Conservation (phyloP, 2,888 invertebrate species). For the Tenodera sinensis region DNA sequence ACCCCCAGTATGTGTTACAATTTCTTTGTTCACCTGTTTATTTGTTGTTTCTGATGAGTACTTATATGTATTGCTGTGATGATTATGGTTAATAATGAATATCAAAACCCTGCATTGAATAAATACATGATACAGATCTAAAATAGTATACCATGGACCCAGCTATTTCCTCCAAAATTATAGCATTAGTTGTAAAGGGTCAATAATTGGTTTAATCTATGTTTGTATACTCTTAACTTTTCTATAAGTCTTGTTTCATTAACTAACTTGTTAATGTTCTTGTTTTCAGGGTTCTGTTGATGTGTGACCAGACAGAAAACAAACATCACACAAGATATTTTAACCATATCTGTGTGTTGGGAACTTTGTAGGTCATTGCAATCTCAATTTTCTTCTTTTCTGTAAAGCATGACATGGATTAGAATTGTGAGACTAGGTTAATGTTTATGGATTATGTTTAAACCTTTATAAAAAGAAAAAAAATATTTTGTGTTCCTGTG, state of each 20-base stretch:
- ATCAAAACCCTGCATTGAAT: too few relatives aligned
- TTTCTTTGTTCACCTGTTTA: too few relatives aligned
- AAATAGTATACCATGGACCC: too few relatives aligned
- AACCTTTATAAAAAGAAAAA: not conserved
- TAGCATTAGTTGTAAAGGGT: too few relatives aligned
- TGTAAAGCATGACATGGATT: not conserved
- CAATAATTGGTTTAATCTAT: too few relatives aligned
- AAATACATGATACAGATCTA: too few relatives aligned
- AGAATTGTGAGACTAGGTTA: slow-evolving; percentile 5
- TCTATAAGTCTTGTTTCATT: not conserved
- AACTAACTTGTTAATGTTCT: not conserved
- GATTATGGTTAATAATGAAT: too few relatives aligned
- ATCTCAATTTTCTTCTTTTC: slow-evolving; percentile 8
- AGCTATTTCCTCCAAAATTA: too few relatives aligned
- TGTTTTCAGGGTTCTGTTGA: not conserved
- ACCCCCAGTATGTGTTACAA: too few relatives aligned
- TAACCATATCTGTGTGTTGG: not conserved
- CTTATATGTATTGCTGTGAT: too few relatives aligned
- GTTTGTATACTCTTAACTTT: not conserved
- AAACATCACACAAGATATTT: not conserved
- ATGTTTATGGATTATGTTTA: slow-evolving; percentile 5
- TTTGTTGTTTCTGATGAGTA: too few relatives aligned
- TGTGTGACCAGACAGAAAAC: not conserved
- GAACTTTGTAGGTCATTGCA: slow-evolving; percentile 16
- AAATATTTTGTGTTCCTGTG: not conserved